A percentile compares a stretch with the other conserved stretches of the same genome.
Conservation (phyloP, 2,113 vertebrate species). For the Bos indicus region DNA sequence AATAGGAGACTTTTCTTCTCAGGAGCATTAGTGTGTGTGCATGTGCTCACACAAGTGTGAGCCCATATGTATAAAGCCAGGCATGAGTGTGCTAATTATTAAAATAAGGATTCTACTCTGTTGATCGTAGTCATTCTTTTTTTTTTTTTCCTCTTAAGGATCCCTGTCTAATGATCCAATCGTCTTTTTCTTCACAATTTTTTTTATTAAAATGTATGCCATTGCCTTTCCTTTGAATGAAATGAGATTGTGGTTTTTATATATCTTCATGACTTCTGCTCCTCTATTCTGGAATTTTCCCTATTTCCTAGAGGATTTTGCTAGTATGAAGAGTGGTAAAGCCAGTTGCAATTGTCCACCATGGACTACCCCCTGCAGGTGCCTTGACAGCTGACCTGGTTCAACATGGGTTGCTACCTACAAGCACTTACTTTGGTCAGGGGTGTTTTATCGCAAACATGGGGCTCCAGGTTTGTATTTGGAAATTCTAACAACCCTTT, state of each 20-base stretch:
- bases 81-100: too few relatives aligned
- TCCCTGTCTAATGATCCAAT: not conserved
- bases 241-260: not conserved
- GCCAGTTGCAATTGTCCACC: not conserved
- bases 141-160: not conserved
- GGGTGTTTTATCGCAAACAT: not conserved
- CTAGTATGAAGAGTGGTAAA: not conserved
- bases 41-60: not conserved
- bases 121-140: not conserved
- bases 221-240: not conserved
- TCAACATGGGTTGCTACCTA: not conserved
- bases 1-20: not conserved
- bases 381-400: not conserved
- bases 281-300: not conserved
- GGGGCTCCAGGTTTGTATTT: not conserved
- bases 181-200: not conserved
- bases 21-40: not conserved
- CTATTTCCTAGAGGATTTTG: not conserved
- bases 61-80: not conserved
- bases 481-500: not conserved
- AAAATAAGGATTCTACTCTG: not conserved
- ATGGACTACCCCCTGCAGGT: too few relatives aligned
- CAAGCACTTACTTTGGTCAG: not conserved
- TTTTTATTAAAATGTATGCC: not conserved
- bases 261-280: not conserved